Conservation (phyloP, 2,113 vertebrate genomes). For the Rynchops niger region DNA sequence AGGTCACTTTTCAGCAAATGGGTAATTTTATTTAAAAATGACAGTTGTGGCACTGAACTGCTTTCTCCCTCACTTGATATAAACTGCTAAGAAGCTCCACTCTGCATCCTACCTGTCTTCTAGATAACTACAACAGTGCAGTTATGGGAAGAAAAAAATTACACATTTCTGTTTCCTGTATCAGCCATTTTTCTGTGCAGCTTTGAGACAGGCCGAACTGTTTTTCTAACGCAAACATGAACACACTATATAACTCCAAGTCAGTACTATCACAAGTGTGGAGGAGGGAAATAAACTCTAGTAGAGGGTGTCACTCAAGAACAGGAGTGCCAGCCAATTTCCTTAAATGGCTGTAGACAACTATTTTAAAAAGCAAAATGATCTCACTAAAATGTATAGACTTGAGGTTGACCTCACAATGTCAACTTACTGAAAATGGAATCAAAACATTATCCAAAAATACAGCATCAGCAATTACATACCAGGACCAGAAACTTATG, state of each 20-base stretch:
- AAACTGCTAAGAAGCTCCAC: neutral
- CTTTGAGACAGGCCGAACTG: neutral
- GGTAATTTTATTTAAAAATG: neutral
- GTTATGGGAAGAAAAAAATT: neutral
- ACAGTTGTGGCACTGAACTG: neutral
- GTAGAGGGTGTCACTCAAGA: neutral
- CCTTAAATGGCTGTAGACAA: neutral
- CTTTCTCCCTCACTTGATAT: neutral
- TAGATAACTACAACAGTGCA: neutral
- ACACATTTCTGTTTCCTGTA: neutral
- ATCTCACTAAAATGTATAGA: neutral
- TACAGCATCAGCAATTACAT: neutral
- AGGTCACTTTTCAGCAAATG: neutral
- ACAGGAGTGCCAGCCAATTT: neutral
- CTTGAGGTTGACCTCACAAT: neutral
- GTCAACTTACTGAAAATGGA: neutral
- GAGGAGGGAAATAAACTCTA: neutral
- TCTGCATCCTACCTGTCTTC: neutral
- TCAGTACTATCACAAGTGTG: neutral
- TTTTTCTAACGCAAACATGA: neutral
- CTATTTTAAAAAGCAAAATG: neutral
- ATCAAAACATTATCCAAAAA: neutral
- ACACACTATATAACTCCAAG: neutral
- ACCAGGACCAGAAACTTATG: neutral
- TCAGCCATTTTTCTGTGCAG: neutral